Evolutionary conservation across 1,140 invertebrate genomes (phyloP), one percentile per base, ranked within the genome.

Genomic region (Anastrepha obliqua): DNA sequence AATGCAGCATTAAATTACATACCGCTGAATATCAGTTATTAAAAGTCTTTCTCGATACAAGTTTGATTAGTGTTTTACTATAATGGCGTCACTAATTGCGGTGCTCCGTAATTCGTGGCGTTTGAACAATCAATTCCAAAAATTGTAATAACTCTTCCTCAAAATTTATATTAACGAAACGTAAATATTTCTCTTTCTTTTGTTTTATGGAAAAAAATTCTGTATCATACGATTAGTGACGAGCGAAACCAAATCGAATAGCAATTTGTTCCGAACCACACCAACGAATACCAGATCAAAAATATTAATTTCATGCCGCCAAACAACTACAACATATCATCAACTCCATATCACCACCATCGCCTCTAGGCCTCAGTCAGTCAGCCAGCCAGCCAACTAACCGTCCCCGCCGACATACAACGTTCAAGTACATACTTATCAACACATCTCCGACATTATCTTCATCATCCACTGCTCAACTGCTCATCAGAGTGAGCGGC

Each of bases 351-450:
- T 81, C 74, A 55, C 74, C 17, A 81, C 74, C n/a, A 20, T 13
- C 44, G 55, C 47, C 47, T 7, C 74, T 42, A 17, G 44, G 5
- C 67, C 20, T 17, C 47, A 81, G n/a, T 55, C 74, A 51, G 47
- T 55, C 47, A 20, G n/a, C 44, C 44, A 8, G 67, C 42, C 67
- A 70, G 3, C 67, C 2, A 44, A 51, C 17, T 47, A 29, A 81
- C 47, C 44, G n/a, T n/a, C 64, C 64, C 47, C n/a, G n/a, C 47
- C 74, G 47, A 55, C 74, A 81, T 9, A 55, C 47, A 81, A 81
- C 44, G 47, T 42, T 9, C 74, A 81, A 81, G 74, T 81, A 81
- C 47, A 81, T 9, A 81, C 74, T 81, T 81, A 81, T 81, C 74
- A 81, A 81, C 47, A 81, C 47, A 81, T 42, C 47, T 44, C 47